Conservation (phyloP, 2,797 vertebrate species). For the Aldrovandia affinis region DNA sequence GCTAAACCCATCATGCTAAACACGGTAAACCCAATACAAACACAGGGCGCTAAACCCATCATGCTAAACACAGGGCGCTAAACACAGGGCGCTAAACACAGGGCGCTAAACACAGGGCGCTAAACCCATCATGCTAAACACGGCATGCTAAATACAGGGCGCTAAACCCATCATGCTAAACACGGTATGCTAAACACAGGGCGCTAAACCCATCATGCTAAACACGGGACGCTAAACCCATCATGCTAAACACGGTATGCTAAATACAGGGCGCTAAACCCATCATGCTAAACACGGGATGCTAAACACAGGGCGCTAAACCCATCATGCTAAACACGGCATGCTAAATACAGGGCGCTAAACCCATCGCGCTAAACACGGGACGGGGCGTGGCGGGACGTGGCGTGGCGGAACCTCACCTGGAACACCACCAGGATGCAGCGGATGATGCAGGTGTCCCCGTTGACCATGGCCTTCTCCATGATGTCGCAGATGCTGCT, state of each 20-base stretch:
- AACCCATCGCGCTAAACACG: neutral
- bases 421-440: constrained; percentile 97
- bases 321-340: neutral
- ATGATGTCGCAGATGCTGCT: constrained; percentile 98
- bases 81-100: no score
- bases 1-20: no score
- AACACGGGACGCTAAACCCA: neutral
- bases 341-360: neutral
- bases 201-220: neutral
- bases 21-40: neutral
- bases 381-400: neutral
- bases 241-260: neutral
- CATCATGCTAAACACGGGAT: neutral
- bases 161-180: no score
- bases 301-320: no score
- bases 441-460: constrained; percentile 94
- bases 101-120: no score
- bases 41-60: neutral
- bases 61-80: no score
- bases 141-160: no score
- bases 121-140: no score
- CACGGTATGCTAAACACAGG: neutral
- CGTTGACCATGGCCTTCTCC: constrained; percentile 98
- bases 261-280: no score
- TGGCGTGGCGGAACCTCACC: constrained; percentile 66